Conservation (phyloP, 2,888 invertebrate species). For the Callosobruchus maculatus region DNA sequence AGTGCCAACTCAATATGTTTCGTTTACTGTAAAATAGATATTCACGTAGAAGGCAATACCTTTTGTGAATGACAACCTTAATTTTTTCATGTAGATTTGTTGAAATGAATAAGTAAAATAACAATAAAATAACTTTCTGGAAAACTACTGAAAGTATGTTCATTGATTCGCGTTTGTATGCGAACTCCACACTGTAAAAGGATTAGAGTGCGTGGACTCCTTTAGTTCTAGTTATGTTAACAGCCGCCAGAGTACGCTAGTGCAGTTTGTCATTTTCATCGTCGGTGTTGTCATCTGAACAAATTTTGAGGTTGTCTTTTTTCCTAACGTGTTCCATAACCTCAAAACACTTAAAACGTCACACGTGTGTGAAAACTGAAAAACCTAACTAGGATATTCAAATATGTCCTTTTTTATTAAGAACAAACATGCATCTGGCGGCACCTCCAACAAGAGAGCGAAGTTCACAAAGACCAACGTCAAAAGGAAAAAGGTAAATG, state of each 20-base stretch:
- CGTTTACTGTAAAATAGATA: no score
- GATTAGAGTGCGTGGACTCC: not conserved
- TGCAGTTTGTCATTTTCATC: not conserved
- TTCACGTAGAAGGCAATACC: no score
- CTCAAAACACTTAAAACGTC: not conserved
- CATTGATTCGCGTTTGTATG: no score
- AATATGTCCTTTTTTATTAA: conserved; percentile 43
- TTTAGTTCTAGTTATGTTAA: not conserved
- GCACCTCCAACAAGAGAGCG: conserved; percentile 17
- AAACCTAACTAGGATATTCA: not conserved
- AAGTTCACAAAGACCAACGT: conserved; percentile 25
- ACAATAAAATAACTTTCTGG: no score
- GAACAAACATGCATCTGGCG: conserved; percentile 26
- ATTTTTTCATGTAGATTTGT: no score
- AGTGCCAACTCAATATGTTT: no score
- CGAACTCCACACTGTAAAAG: not conserved
- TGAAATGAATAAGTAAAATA: no score
- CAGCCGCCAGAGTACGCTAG: not conserved
- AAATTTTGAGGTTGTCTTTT: not conserved
- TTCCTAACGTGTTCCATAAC: not conserved
- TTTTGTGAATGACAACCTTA: not conserved
- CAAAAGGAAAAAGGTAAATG: conserved; percentile 24
- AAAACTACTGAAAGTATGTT: no score
- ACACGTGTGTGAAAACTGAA: not conserved
- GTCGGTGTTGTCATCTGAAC: no score